Base-by-base conservation (phyloP, 2,888 invertebrate species). In the Mesochorus sp. region DNA sequence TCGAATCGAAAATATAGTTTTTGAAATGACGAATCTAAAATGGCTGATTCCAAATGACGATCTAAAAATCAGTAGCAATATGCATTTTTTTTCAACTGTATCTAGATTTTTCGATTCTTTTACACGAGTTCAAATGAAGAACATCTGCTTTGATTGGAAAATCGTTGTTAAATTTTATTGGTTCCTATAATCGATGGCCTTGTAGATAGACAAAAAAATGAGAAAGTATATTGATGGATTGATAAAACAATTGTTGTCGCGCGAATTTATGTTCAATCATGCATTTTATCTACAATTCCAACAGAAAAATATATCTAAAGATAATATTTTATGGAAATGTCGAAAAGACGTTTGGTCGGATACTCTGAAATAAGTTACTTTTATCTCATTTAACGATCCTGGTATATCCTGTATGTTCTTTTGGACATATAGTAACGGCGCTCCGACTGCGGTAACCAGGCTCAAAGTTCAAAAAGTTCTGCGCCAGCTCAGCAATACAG, bases 311-410 rank as follows among this genome's bases (percentile, higher is more conserved):
- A 70, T 73, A 53, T 70, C 71, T 26, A 49, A 66, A 71, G 70
- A 74, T 75, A 79, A 75, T 79, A 79, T 79, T 79, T 79, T 79
- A 79, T 79, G 70, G 78, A 66, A n/a, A n/a, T 75, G 59, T 62
- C 66, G 74, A 71, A 66, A 47, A 47, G 75, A 66, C 49, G 78
- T 12, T 70, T 59, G n/a, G 39, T 66, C 53, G 49, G 61, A 62
- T 75, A 55, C 66, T 44, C 14, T 12, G 59, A 64, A 66, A 71
- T 79, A 70, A 79, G 74, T 74, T 75, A 66, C 71, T 74, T 75
- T 39, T 53, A 66, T 68, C 68, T 62, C 68, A 73, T 67, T 75
- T 57, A 66, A 71, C 44, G 75, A 79, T n/a, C 74, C 62, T 47
- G 10, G 70, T 70, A 70, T 61, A 59, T 74, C 47, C 47, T 42